These are phyloP conservation scores for Tyria jacobaeae DNA, from an alignment of 2,888 invertebrate genomes.

Conservation along the genomic window DNA sequence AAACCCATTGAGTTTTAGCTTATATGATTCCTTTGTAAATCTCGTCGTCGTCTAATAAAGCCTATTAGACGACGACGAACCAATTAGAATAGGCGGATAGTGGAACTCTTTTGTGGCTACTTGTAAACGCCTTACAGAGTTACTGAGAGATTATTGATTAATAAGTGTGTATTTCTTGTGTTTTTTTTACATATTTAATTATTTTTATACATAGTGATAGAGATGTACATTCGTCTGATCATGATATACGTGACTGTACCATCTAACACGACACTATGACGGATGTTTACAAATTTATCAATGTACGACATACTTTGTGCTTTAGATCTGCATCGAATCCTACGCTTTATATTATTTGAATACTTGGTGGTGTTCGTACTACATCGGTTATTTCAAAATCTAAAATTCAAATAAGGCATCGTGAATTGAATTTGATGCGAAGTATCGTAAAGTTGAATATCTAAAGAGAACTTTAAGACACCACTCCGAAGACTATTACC, in stretches of 20 bases:
- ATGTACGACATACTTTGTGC: not conserved
- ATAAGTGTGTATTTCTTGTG: no score
- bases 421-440: conserved; percentile 2
- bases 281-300: not conserved
- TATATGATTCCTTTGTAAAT: no score
- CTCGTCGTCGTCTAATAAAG: no score
- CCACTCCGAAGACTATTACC: no score
- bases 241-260: not conserved
- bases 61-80: no score
- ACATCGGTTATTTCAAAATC: not conserved
- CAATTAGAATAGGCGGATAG: no score
- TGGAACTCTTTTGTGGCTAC: no score
- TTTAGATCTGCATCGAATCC: conserved; percentile 1
- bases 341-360: conserved; percentile 12
- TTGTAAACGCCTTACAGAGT: no score
- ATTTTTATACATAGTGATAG: not conserved
- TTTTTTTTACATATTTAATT: no score
- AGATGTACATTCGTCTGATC: not conserved
- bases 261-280: not conserved
- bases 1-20: no score
- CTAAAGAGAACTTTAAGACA: no score
- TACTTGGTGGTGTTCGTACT: conserved; percentile 1
- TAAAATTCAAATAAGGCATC: conserved; percentile 5
- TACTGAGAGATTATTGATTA: no score
- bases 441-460: conserved; percentile 6